These are phyloP conservation scores for Loxodonta africana DNA, from an alignment of 2,113 vertebrate species.

Conservation along the genomic window DNA sequence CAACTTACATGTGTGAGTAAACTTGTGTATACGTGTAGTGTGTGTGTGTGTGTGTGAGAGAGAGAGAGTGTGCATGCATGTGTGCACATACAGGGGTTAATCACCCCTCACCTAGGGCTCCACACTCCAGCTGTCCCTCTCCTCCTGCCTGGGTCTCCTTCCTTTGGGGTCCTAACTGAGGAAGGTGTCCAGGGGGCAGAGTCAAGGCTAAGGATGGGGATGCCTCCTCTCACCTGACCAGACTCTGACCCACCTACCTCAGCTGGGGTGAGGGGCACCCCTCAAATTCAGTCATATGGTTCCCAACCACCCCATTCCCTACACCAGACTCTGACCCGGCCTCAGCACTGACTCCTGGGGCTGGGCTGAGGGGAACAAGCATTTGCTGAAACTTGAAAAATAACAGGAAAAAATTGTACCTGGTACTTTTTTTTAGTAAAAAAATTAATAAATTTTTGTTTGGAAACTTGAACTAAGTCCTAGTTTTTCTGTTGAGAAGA, in stretches of 20 bases:
- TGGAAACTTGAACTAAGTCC: constrained; percentile 78
- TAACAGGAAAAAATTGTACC: constrained; percentile 70
- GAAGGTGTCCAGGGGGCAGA: constrained; percentile 77
- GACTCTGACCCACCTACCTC: constrained; percentile 84
- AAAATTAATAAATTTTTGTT: constrained; percentile 86
- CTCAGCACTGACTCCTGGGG: constrained; percentile 70
- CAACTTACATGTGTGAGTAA: neutral
- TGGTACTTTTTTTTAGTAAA: constrained; percentile 79
- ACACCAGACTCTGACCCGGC: constrained; percentile 73
- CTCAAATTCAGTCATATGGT: constrained; percentile 78
- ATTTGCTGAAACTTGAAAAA: constrained; percentile 86
- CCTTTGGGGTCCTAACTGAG: constrained; percentile 79
- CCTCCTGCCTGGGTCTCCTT: constrained; percentile 73
- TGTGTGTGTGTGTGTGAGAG: neutral
- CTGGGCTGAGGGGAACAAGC: constrained; percentile 80
- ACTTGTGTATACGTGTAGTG: neutral
- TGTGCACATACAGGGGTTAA: constrained; percentile 42
- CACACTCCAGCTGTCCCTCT: constrained; percentile 34
- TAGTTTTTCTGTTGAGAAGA: constrained; percentile 62
- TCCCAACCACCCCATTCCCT: constrained; percentile 66
- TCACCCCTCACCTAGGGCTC: constrained; percentile 51
- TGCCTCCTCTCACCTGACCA: constrained; percentile 77
- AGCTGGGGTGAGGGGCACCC: constrained; percentile 75
- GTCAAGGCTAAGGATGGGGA: constrained; percentile 76
- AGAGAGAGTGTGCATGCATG: constrained; percentile 18